Conservation (phyloP, 1,140 invertebrate species). For the Aphelinus atriplicis region DNA sequence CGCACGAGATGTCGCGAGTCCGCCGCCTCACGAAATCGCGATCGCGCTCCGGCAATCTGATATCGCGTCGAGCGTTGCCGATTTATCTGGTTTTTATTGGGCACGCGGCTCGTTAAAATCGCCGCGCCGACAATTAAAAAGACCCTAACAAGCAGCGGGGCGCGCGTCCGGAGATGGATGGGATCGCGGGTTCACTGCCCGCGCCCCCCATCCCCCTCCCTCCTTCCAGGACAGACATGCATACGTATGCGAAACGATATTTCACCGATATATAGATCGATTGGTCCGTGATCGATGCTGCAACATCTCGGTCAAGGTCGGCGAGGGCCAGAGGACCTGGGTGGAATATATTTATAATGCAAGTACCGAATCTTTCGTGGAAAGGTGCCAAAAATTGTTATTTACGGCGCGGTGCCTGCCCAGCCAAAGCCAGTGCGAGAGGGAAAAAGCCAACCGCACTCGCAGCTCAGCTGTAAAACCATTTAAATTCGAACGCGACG, state of each 20-base stretch:
- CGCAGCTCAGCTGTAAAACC: conserved; percentile 21
- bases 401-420: background rate
- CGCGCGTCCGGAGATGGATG: background rate
- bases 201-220: background rate
- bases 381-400: conserved; percentile 19
- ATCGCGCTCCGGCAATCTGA: conserved; percentile 1
- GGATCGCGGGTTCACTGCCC: background rate
- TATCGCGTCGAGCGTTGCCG: background rate
- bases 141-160: too few relatives aligned
- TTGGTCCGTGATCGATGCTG: background rate
- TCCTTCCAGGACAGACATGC: background rate
- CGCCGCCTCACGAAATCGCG: background rate
- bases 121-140: too few relatives aligned
- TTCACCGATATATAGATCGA: background rate
- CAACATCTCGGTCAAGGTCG: conserved; percentile 5
- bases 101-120: background rate
- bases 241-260: background rate
- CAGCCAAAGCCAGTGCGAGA: background rate
- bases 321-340: background rate
- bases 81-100: background rate
- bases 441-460: background rate
- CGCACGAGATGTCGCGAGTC: too few relatives aligned
- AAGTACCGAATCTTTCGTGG: background rate
- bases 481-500: conserved; percentile 7
- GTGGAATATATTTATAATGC: too few relatives aligned